phyloP scores from a whole-genome alignment of 2,113 vertebrate genomes.

The Tretioscincus oriximinensis region DNA sequence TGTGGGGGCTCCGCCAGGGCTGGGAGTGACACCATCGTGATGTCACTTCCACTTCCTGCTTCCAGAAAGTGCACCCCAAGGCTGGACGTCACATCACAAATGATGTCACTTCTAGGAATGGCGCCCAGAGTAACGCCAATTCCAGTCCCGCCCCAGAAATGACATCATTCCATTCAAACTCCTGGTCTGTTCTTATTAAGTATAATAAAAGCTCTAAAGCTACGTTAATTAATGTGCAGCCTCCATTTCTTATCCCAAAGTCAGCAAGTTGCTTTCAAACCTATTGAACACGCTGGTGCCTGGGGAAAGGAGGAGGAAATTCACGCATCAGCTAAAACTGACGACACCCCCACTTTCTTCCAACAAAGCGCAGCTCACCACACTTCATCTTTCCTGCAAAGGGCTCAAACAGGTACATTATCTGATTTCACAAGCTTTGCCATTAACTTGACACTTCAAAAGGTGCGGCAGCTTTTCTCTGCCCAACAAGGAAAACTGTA shows the following conservation, averaged over 20 bases:
- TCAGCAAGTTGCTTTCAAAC: not conserved
- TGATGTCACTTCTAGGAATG: no score
- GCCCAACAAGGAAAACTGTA: not conserved
- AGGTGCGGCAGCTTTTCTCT: not conserved
- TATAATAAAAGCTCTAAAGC: no score
- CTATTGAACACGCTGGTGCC: not conserved
- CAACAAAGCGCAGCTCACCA: not conserved
- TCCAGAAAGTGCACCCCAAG: no score
- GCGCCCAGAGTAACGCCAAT: no score
- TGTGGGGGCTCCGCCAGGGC: no score
- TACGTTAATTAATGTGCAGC: not conserved
- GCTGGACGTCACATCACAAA: no score
- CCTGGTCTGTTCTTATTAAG: no score
- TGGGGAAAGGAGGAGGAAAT: not conserved
- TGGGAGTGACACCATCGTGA: no score
- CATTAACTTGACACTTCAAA: constrained; percentile 6
- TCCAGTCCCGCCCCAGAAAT: no score
- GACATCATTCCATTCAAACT: no score
- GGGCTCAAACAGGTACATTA: not conserved
- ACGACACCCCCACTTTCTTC: not conserved
- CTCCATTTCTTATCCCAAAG: not conserved
- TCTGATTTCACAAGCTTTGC: not conserved
- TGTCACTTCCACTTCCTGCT: no score
- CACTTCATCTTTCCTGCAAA: not conserved
- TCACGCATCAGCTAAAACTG: not conserved